A percentile compares a stretch with the other conserved stretches of the same genome.
Conservation (phyloP, 2,113 vertebrate genomes). For the Hyperopisus bebe region DNA sequence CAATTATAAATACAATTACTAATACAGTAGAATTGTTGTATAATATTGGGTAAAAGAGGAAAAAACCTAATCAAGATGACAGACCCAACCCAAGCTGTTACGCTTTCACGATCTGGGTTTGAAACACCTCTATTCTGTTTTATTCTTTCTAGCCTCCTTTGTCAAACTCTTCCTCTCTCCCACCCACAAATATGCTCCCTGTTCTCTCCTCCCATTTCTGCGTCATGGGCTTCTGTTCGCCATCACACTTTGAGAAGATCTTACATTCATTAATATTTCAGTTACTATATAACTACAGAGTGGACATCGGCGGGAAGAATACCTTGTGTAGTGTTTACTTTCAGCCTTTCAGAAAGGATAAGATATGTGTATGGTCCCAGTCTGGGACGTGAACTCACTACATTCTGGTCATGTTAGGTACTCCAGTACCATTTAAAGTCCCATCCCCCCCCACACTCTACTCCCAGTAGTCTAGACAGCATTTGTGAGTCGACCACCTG, state of each 20-base stretch:
- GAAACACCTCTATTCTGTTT: not conserved
- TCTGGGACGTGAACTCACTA: not conserved
- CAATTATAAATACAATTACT: not conserved
- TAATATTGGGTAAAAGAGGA: not conserved
- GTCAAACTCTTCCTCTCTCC: not conserved
- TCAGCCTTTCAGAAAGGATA: not conserved
- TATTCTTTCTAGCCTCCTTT: not conserved
- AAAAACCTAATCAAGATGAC: not conserved
- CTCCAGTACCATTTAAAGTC: not conserved
- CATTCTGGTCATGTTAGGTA: not conserved
- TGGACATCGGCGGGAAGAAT: not conserved
- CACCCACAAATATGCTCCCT: not conserved
- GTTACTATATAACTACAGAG: not conserved
- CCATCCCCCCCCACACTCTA: not conserved
- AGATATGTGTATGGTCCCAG: not conserved
- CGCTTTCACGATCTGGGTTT: not conserved
- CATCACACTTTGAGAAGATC: not conserved
- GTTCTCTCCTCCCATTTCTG: not conserved
- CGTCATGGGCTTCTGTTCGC: not conserved
- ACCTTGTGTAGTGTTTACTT: not conserved
- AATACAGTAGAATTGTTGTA: not conserved
- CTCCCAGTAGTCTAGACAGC: not conserved
- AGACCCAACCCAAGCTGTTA: not conserved
- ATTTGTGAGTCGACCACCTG: not conserved
- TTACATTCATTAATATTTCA: not conserved